Conservation (phyloP, 2,797 vertebrate genomes). For the Pseudomugil gertrudae region DNA sequence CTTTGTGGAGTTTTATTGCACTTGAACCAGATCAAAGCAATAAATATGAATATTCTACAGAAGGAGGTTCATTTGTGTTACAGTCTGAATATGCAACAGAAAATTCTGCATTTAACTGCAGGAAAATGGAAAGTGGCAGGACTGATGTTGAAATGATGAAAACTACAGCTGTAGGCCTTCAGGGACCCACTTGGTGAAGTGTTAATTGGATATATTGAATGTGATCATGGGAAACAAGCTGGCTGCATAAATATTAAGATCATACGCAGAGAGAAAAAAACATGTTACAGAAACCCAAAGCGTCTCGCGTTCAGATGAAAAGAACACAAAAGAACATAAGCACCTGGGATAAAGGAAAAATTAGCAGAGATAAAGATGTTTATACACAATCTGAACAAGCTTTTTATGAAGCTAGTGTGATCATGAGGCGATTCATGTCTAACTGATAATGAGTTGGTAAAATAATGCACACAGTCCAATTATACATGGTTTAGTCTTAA, state of each 20-base stretch:
- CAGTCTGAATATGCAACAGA: conserved; percentile 28
- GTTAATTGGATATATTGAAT: conserved; percentile 33
- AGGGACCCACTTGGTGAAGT: conserved; percentile 37
- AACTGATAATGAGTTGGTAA: neutral
- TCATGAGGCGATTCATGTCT: conserved; percentile 1
- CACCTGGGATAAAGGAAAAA: conserved; percentile 34
- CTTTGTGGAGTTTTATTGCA: conserved; percentile 18
- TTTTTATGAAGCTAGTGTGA: conserved; percentile 10
- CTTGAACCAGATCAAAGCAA: conserved; percentile 52
- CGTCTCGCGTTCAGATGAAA: conserved; percentile 29
- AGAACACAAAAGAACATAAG: conserved; percentile 21
- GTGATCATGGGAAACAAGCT: conserved; percentile 45
- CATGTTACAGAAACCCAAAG: conserved; percentile 3
- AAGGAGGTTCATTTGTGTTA: conserved; percentile 23
- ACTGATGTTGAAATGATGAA: conserved; percentile 36
- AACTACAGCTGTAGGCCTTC: conserved; percentile 32
- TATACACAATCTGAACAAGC: conserved; percentile 12
- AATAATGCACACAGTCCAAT: neutral
- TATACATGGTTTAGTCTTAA: neutral
- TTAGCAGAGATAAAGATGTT: conserved; percentile 15
- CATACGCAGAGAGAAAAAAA: conserved; percentile 14
- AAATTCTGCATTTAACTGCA: conserved; percentile 17
- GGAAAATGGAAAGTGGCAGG: conserved; percentile 48
- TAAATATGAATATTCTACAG: conserved; percentile 29
- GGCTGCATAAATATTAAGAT: conserved; percentile 34